phyloP scores from a whole-genome alignment of 2,888 invertebrate species.

The Tetramorium bicarinatum region DNA sequence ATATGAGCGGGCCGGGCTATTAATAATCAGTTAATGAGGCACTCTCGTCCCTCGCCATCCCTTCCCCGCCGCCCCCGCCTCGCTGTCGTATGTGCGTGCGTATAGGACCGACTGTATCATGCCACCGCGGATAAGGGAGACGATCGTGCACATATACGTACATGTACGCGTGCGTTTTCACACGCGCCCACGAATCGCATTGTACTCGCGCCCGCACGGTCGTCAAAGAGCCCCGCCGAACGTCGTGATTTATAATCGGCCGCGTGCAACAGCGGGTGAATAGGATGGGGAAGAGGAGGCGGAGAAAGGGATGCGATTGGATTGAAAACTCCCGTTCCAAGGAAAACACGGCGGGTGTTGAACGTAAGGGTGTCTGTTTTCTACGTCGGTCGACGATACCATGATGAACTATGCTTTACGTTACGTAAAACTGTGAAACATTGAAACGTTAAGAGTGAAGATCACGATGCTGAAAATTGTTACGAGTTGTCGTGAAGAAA shows the following conservation, averaged over 20 bases:
- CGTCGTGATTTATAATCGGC: conserved; percentile 80
- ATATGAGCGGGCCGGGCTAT: conserved; percentile 83
- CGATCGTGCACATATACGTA: conserved; percentile 43
- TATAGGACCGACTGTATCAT: conserved; percentile 44
- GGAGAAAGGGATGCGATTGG: background rate
- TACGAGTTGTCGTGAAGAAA: background rate
- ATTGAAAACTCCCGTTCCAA: background rate
- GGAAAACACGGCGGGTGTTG: background rate
- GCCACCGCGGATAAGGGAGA: conserved; percentile 60
- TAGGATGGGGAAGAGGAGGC: background rate
- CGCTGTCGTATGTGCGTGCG: conserved; percentile 74
- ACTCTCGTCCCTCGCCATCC: conserved; percentile 73
- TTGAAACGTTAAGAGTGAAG: background rate
- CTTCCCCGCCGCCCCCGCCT: conserved; percentile 50
- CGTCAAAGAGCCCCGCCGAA: conserved; percentile 78
- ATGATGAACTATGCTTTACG: background rate
- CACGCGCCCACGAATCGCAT: conserved; percentile 61
- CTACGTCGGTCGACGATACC: background rate
- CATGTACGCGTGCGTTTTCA: conserved; percentile 19
- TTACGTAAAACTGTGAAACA: background rate
- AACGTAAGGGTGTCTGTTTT: background rate
- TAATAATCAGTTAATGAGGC: conserved; percentile 85
- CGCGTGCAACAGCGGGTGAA: conserved; percentile 18
- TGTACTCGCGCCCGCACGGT: conserved; percentile 66
- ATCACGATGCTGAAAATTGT: background rate